These are phyloP conservation scores for Podotricha telesiphe DNA, from an alignment of 2,888 invertebrate species.

Conservation along the genomic window DNA sequence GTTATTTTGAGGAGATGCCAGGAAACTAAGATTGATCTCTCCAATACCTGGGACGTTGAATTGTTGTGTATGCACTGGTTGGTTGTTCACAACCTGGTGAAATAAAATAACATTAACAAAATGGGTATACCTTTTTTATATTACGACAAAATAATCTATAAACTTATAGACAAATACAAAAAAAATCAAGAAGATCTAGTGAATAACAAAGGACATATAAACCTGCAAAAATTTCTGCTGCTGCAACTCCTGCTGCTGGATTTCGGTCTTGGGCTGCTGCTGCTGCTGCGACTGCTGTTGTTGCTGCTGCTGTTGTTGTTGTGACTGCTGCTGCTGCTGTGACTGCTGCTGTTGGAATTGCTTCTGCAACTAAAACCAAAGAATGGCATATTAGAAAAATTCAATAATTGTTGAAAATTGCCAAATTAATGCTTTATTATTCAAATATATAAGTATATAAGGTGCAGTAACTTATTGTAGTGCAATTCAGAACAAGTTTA, in stretches of 20 bases:
- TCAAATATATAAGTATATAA: too few species aligned
- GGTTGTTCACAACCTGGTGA: constrained; percentile 56
- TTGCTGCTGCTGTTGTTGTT: constrained; percentile 59
- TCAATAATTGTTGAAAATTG: background rate
- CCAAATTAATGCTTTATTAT: constrained; percentile 32
- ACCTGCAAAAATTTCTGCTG: constrained; percentile 79
- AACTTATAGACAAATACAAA: too few species aligned
- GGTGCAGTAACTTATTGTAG: too few species aligned
- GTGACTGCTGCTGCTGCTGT: constrained; percentile 70
- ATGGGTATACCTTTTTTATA: too few species aligned
- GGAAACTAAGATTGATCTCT: constrained; percentile 74
- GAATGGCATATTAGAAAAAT: background rate
- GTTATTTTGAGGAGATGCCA: constrained; percentile 71
- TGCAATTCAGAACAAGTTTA: too few species aligned
- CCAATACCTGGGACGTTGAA: constrained; percentile 79
- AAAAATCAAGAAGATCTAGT: too few species aligned
- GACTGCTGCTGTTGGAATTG: constrained; percentile 55
- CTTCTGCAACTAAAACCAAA: constrained; percentile 63
- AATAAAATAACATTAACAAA: constrained; percentile 19
- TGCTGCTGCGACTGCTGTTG: constrained; percentile 55
- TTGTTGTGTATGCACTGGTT: constrained; percentile 69
- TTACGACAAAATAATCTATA: too few species aligned
- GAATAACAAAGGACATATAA: too few species aligned
- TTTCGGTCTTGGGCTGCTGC: constrained; percentile 62
- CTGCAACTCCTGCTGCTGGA: constrained; percentile 77